These are phyloP conservation scores for Cantharis nigra DNA, from an alignment of 2,888 invertebrate species.

Conservation along the genomic window DNA sequence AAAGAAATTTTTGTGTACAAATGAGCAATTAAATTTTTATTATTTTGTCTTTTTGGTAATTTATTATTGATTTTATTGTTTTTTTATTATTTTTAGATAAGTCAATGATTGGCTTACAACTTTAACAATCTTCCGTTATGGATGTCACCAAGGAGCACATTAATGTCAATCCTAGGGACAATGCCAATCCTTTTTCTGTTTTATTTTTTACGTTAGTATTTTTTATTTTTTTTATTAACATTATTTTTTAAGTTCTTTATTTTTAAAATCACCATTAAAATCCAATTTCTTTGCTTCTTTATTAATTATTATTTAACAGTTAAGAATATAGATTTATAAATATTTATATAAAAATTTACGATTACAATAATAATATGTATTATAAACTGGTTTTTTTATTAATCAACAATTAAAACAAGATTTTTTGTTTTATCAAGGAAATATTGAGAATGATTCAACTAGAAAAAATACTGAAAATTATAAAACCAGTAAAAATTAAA, in stretches of 20 bases:
- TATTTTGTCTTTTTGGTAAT: background rate
- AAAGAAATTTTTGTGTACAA: background rate
- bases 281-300: background rate
- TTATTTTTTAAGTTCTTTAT: background rate
- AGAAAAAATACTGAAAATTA: background rate
- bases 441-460: background rate
- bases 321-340: background rate
- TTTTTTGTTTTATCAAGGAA: background rate
- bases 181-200: slow-evolving; percentile 57
- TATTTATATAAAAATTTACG: background rate
- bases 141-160: slow-evolving; percentile 56
- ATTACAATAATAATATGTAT: background rate
- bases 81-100: slow-evolving; percentile 17
- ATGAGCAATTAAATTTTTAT: background rate
- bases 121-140: slow-evolving; percentile 46
- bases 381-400: background rate
- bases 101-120: slow-evolving; percentile 20
- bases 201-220: slow-evolving; percentile 60
- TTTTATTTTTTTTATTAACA: background rate
- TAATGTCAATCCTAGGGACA: slow-evolving; percentile 59
- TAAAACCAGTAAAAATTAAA: background rate
- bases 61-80: background rate
- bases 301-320: background rate
- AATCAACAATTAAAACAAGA: background rate
- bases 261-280: background rate